Evolutionary conservation across 2,888 invertebrate species (phyloP), one percentile per base, ranked within the genome.

Genomic region (Ophioninae sp.): DNA sequence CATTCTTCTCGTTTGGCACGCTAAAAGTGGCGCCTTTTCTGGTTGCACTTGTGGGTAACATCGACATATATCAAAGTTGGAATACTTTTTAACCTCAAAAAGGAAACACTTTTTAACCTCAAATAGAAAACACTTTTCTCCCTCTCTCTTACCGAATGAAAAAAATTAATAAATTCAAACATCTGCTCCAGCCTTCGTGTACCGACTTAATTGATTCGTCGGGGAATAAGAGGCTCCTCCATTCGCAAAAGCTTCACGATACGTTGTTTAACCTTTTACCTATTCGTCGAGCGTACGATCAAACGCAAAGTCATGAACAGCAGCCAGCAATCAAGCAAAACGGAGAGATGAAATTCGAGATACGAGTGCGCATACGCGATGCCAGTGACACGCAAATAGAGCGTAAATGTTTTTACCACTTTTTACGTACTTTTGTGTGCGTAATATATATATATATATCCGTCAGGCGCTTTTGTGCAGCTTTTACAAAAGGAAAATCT

Each of bases 331-430:
- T 56, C 10, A 21, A 37, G 64, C 64, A 30, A 73, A 72, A 69
- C 61, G 44, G 21, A 62, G 61, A 83, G 64, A 80, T 75, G 72
- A 73, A 17, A 21, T 23, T 21, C 8, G 20, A 57, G 64, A 67
- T 70, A 64, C 41, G 21, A 21, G 20, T 5, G 56, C 57, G 56
- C 41, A 56, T 41, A n/a, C n/a, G 70, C 30, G 30, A 77, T 41
- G 64, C 64, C 68, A 69, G 68, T 69, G 77, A 74, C 81, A 83
- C 81, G 81, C 78, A 39, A 78, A 81, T 37, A 21, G 69, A 78
- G 7, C 17, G 70, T 74, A 50, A 74, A 64, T 57, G 41, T 72
- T 41, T 72, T 72, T 59, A 57, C 61, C 72, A 39, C 44, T 10
- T 8, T 44, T 2, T 10, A 44, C 13, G 44, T 8, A 21, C 8